Conservation (phyloP, 2,113 vertebrate species). For the Protobothrops mucrosquamatus region DNA sequence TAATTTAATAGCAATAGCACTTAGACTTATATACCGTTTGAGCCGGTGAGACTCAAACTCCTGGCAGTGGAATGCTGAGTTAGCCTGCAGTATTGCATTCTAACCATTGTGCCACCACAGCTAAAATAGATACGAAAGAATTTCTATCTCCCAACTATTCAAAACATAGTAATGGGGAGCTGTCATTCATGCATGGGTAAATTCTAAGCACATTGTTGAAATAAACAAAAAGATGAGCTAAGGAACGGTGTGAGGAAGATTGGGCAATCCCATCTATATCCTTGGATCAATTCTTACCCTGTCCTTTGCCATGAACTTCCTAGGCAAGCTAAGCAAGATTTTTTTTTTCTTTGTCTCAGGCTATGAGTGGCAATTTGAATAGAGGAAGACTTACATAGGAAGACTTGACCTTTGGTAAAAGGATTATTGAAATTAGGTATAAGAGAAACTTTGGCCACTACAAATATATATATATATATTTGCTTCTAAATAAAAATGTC, state of each 20-base stretch:
- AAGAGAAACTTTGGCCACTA: neutral
- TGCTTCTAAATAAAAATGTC: neutral
- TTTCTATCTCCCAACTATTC: neutral
- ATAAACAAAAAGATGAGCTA: neutral
- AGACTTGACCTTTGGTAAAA: neutral
- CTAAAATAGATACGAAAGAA: neutral
- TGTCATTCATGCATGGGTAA: neutral
- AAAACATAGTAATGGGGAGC: neutral
- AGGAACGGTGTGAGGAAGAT: neutral
- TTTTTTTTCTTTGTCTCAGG: neutral
- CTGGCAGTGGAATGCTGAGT: neutral
- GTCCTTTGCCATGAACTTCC: neutral
- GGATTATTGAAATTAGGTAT: neutral
- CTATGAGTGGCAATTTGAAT: neutral
- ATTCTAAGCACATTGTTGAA: neutral
- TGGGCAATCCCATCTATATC: neutral
- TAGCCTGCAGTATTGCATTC: neutral
- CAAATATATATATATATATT: neutral
- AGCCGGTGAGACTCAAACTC: neutral
- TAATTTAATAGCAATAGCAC: neutral
- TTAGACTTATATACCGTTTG: neutral
- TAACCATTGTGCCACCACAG: neutral
- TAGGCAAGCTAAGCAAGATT: neutral
- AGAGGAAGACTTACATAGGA: neutral
- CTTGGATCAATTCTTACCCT: neutral